A percentile compares a stretch with the other conserved stretches of the same genome.
These are phyloP conservation scores for Drosophila ohnishii DNA, from an alignment of 1,140 invertebrate species.

Conservation along the genomic window DNA sequence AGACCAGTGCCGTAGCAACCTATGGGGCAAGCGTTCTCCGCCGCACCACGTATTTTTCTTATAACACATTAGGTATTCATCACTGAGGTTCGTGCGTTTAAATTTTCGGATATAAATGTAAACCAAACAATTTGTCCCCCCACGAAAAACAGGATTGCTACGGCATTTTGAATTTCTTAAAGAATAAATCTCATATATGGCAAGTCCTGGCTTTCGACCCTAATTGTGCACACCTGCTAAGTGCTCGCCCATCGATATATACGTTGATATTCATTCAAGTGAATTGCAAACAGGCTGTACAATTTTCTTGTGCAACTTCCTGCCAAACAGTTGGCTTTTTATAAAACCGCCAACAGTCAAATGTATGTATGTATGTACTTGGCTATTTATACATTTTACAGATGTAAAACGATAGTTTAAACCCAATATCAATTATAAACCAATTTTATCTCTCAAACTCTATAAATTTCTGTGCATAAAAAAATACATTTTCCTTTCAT, in stretches of 20 bases:
- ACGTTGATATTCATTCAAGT: slow-evolving; percentile 7
- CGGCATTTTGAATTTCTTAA: not conserved
- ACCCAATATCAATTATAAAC: not conserved
- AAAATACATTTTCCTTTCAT: not conserved
- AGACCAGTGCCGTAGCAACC: too few relatives aligned
- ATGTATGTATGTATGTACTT: slow-evolving; percentile 4
- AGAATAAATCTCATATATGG: too few relatives aligned
- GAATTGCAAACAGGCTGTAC: slow-evolving; percentile 60
- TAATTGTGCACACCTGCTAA: slow-evolving; percentile 16
- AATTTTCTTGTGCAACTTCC: slow-evolving; percentile 66
- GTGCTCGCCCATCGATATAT: not conserved
- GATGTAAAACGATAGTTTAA: not conserved
- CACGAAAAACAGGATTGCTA: too few relatives aligned
- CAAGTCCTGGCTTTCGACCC: not conserved
- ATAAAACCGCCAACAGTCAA: slow-evolving; percentile 53
- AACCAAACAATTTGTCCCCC: too few relatives aligned
- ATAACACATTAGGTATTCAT: too few relatives aligned
- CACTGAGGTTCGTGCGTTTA: too few relatives aligned
- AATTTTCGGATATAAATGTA: too few relatives aligned
- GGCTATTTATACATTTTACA: not conserved
- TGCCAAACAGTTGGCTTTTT: slow-evolving; percentile 77
- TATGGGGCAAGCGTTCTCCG: too few relatives aligned
- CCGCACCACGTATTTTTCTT: too few relatives aligned
- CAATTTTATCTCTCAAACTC: not conserved
- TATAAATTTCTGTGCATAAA: not conserved